Conservation (phyloP, 2,888 invertebrate genomes). For the Hemaris fuciformis region DNA sequence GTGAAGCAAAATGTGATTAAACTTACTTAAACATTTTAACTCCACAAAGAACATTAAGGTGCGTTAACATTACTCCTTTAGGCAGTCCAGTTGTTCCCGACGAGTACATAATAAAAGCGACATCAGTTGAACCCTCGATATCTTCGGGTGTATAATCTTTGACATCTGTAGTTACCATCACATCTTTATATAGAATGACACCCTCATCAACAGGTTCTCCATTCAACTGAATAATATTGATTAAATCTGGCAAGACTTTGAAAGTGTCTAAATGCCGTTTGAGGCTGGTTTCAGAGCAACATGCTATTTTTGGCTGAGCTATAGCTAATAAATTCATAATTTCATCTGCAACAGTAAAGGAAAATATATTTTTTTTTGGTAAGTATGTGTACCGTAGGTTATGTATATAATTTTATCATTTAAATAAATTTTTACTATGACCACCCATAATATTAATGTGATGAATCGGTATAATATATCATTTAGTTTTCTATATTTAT, state of each 20-base stretch:
- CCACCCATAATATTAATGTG: not conserved
- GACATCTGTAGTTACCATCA: slow-evolving; percentile 22
- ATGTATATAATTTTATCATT: too few relatives aligned
- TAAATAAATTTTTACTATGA: not conserved
- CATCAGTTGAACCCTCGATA: slow-evolving; percentile 29
- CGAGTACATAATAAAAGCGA: slow-evolving; percentile 70
- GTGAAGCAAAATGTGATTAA: not conserved
- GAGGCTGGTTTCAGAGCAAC: slow-evolving; percentile 71
- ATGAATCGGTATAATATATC: too few relatives aligned
- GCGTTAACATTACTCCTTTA: slow-evolving; percentile 87
- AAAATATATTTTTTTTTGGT: not conserved
- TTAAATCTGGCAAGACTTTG: slow-evolving; percentile 34
- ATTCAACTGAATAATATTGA: slow-evolving; percentile 69
- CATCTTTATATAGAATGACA: slow-evolving; percentile 20
- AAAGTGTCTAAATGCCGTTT: slow-evolving; percentile 29
- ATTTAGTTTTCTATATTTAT: too few relatives aligned
- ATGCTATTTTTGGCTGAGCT: slow-evolving; percentile 83
- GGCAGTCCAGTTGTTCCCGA: slow-evolving; percentile 88
- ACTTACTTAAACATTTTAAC: slow-evolving; percentile 23
- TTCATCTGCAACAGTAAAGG: slow-evolving; percentile 75
- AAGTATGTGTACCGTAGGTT: too few relatives aligned
- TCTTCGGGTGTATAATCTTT: slow-evolving; percentile 26
- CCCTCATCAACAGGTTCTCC: slow-evolving; percentile 22
- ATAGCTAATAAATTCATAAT: slow-evolving; percentile 82
- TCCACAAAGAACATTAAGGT: slow-evolving; percentile 60